Base-by-base conservation (phyloP, 2,113 vertebrate species). In the Clarias magur region DNA sequence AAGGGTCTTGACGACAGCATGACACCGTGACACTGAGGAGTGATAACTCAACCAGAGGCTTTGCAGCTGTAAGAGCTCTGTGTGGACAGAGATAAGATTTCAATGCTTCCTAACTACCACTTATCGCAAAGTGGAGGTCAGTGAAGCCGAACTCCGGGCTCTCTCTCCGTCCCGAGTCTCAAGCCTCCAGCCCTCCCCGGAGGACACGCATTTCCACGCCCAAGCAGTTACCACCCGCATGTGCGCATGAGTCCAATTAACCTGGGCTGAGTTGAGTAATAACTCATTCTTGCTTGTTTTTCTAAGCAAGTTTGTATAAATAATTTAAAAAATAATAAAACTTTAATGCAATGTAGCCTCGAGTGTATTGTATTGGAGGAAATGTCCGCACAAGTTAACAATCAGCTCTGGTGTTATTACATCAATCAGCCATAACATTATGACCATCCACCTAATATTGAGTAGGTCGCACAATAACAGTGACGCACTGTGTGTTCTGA, bases 41-140 rank as follows among this genome's bases (percentile, higher is more conserved):
- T 34, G n/a, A 7, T 42, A 11, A 72, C 68, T 19, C 68, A 21
- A 21, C 16, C 8, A 16, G 9, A 38, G 68, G 16, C 30, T 30
- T 72, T 72, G 42, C 48, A 56, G 42, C 75, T 79, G 53, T 30
- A n/a, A 30, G n/a, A 57, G n/a, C 73, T n/a, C 16, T 76, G 21
- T 76, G 81, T 72, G 16, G 53, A 13, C 12, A 59, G 13, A 81
- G 89, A 90, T 88, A 90, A 87, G 87, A 17, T 48, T 88, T 65
- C 34, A 82, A 9, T 85, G 56, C 48, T 76, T 80, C 84, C 21
- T 76, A 79, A 38, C 68, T 54, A 63, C 54, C 60, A 42, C 78
- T 88, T 87, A 87, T 90, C 85, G 38, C 23, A 42, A 63, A 85
- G 62, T 85, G 59, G 70, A 88, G 38, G 53, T 10, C 67, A 63